Percentiles rank a stretch among this genome's conserved stretches.
Evolutionary conservation across 2,888 invertebrate species (phyloP).

Genomic region (Sinelater perroti): DNA sequence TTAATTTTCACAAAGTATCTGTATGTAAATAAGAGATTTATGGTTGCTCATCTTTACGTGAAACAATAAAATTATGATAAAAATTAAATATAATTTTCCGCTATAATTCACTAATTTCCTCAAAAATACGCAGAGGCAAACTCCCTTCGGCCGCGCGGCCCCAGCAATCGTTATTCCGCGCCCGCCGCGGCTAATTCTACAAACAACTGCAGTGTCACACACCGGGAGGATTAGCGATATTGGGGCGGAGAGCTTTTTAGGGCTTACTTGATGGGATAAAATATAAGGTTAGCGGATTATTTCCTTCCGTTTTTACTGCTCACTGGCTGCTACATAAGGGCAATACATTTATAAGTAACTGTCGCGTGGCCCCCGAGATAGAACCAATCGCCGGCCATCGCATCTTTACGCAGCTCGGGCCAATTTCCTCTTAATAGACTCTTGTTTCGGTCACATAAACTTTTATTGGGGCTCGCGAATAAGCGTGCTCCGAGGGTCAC

Average conservation of each 20-base stretch:
- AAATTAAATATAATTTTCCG: too few species aligned
- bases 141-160: too few species aligned
- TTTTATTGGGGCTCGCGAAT: not conserved
- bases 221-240: constrained; percentile 37
- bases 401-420: not conserved
- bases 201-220: constrained; percentile 39
- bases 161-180: constrained; percentile 29
- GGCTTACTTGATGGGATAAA: constrained; percentile 39
- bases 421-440: constrained; percentile 3
- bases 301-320: constrained; percentile 37
- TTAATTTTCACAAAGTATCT: too few species aligned
- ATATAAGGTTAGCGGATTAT: constrained; percentile 39
- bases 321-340: constrained; percentile 33
- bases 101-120: too few species aligned
- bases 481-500: too few species aligned
- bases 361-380: constrained; percentile 14
- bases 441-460: not conserved
- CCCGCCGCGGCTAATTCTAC: constrained; percentile 34
- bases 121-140: too few species aligned
- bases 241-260: constrained; percentile 38
- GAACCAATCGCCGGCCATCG: constrained; percentile 11
- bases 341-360: constrained; percentile 35
- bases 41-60: too few species aligned
- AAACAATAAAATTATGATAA: too few species aligned
- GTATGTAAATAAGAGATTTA: too few species aligned